A percentile compares a stretch with the other conserved stretches of the same genome.
Evolutionary conservation across 1,140 invertebrate species (phyloP).

Genomic region (Ceratosolen fusciceps): DNA sequence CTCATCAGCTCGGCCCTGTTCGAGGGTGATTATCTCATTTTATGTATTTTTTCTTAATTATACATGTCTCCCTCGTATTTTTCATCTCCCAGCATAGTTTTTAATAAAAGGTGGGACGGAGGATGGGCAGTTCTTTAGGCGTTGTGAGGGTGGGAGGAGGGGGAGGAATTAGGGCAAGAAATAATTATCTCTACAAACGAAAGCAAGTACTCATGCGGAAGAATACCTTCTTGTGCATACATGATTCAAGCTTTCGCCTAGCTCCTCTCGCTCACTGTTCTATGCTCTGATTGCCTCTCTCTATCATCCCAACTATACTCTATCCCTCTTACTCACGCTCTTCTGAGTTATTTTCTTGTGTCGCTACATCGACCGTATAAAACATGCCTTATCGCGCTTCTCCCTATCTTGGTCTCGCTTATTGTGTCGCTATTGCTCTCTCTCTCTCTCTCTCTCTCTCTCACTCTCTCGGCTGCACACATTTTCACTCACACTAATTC

Average conservation of each 20-base stretch:
- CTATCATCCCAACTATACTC: background rate
- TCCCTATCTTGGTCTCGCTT: background rate
- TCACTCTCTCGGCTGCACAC: background rate
- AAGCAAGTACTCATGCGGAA: no score
- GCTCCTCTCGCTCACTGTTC: background rate
- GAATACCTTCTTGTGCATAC: no score
- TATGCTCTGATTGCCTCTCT: background rate
- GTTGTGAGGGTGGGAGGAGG: no score
- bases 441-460: background rate
- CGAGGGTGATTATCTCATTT: constrained; percentile 7
- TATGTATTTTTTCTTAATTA: no score
- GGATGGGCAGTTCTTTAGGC: no score
- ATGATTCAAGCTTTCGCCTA: no score
- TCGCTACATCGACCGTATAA: constrained; percentile 38
- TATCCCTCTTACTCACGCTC: background rate
- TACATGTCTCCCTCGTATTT: no score
- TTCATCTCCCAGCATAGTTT: no score
- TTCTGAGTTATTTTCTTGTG: constrained; percentile 20
- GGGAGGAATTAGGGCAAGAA: no score
- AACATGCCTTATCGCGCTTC: constrained; percentile 35
- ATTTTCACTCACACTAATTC: no score
- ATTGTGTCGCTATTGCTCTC: background rate
- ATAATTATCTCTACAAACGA: no score
- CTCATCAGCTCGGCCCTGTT: background rate
- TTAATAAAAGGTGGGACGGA: no score